These are phyloP conservation scores for Erinaceus europaeus DNA, from an alignment of 2,113 vertebrate genomes.

Conservation along the genomic window DNA sequence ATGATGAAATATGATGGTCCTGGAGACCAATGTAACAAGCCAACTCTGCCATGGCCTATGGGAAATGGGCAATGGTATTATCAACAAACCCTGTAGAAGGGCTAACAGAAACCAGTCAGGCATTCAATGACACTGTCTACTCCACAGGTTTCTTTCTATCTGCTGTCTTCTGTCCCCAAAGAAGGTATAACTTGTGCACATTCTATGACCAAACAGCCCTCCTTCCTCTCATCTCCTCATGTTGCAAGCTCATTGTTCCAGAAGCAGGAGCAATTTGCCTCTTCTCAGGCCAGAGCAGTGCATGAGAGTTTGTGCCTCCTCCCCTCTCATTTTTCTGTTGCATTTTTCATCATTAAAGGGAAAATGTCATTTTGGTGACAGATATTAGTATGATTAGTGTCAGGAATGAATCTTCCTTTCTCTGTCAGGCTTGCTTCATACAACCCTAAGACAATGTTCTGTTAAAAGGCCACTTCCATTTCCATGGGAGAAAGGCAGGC, in stretches of 20 bases:
- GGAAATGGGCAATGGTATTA: too few relatives aligned
- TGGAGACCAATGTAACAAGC: not conserved
- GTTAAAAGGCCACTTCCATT: slow-evolving; percentile 83
- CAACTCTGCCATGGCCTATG: too few relatives aligned
- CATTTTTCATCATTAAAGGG: slow-evolving; percentile 87
- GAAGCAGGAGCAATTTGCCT: not conserved
- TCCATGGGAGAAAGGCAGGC: slow-evolving; percentile 67
- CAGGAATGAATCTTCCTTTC: slow-evolving; percentile 82
- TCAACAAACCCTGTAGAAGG: not conserved
- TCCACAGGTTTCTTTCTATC: not conserved
- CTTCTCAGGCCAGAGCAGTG: not conserved
- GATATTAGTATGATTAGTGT: slow-evolving; percentile 85
- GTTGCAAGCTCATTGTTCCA: not conserved
- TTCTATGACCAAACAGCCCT: not conserved
- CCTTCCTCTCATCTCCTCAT: not conserved
- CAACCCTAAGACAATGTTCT: slow-evolving; percentile 74
- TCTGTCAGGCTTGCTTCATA: slow-evolving; percentile 79
- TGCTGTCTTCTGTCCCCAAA: slow-evolving; percentile 18
- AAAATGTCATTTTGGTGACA: slow-evolving; percentile 85
- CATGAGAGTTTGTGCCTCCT: not conserved
- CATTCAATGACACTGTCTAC: not conserved
- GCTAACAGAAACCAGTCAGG: slow-evolving; percentile 1
- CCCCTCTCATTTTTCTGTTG: slow-evolving; percentile 73
- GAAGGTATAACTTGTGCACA: not conserved
- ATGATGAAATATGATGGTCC: too few relatives aligned